Conservation (phyloP, 2,888 invertebrate genomes). For the Chalcosyrphus nemorum region DNA sequence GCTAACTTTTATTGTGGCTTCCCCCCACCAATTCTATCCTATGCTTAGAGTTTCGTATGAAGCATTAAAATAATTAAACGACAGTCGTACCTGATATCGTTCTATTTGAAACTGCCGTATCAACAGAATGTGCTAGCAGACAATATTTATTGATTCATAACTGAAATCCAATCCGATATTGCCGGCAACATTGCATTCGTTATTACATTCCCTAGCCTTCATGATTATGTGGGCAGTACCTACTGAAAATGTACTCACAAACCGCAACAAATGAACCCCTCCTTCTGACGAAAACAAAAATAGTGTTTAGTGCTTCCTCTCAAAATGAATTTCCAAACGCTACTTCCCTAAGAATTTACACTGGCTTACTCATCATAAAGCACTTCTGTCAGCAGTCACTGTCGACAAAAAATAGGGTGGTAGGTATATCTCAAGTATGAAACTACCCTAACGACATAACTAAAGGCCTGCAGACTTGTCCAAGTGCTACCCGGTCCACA, state of each 20-base stretch:
- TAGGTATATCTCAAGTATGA: slow-evolving; percentile 10
- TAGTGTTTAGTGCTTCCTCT: too few species aligned
- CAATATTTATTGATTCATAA: too few species aligned
- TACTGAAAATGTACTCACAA: neutral
- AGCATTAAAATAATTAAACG: too few species aligned
- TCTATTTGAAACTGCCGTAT: too few species aligned
- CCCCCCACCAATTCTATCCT: too few species aligned
- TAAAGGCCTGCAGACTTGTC: slow-evolving; percentile 65
- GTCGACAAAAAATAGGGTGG: slow-evolving; percentile 26
- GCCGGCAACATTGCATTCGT: too few species aligned
- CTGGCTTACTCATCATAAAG: slow-evolving; percentile 60
- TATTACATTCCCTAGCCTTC: neutral
- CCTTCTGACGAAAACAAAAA: neutral
- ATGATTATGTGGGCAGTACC: neutral
- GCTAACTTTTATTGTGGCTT: too few species aligned
- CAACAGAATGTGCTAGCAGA: too few species aligned
- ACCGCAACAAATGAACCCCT: neutral
- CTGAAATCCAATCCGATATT: too few species aligned
- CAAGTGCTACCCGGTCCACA: slow-evolving; percentile 42
- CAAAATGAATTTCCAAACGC: slow-evolving; percentile 2
- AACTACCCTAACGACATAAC: slow-evolving; percentile 47
- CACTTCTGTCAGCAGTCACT: slow-evolving; percentile 63
- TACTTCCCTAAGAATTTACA: slow-evolving; percentile 35
- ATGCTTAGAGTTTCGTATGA: too few species aligned
- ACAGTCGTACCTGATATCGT: too few species aligned